These are phyloP conservation scores for Atractosteus spatula DNA, from an alignment of 2,113 vertebrate genomes.

Conservation along the genomic window DNA sequence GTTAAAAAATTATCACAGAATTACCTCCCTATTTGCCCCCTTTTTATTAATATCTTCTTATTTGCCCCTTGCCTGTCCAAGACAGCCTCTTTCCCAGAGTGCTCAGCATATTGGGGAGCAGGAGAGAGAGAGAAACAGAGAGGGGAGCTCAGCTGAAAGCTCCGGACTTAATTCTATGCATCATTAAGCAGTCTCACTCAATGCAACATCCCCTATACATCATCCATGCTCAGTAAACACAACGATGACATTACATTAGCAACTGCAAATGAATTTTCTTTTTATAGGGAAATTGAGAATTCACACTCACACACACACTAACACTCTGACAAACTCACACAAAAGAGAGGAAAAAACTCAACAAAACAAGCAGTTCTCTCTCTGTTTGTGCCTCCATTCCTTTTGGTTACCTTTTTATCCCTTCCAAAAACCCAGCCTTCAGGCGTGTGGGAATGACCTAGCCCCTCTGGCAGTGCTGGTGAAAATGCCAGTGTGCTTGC, in stretches of 20 bases:
- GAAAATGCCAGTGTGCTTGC: no score
- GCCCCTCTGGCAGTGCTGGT: no score
- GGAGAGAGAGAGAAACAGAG: constrained; percentile 45
- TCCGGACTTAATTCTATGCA: constrained; percentile 97
- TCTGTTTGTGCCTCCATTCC: no score
- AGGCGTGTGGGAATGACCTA: no score
- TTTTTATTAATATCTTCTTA: constrained; percentile 2
- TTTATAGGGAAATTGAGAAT: constrained; percentile 96
- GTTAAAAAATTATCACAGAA: no score
- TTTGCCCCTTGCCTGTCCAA: constrained; percentile 58
- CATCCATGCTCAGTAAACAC: constrained; percentile 97
- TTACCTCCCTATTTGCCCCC: not conserved
- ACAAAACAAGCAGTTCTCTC: constrained; percentile 44
- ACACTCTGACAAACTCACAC: constrained; percentile 50
- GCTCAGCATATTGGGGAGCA: constrained; percentile 35
- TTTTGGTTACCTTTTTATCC: no score
- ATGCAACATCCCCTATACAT: constrained; percentile 95
- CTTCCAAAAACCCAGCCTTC: no score
- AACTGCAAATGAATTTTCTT: constrained; percentile 98
- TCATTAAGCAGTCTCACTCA: constrained; percentile 97
- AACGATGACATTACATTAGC: constrained; percentile 97
- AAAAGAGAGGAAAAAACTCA: constrained; percentile 52
- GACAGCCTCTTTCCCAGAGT: constrained; percentile 54
- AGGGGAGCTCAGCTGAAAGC: constrained; percentile 92
- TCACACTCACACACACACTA: constrained; percentile 22